Base-by-base conservation (phyloP, 2,888 invertebrate genomes). In the Tineola bisselliella region DNA sequence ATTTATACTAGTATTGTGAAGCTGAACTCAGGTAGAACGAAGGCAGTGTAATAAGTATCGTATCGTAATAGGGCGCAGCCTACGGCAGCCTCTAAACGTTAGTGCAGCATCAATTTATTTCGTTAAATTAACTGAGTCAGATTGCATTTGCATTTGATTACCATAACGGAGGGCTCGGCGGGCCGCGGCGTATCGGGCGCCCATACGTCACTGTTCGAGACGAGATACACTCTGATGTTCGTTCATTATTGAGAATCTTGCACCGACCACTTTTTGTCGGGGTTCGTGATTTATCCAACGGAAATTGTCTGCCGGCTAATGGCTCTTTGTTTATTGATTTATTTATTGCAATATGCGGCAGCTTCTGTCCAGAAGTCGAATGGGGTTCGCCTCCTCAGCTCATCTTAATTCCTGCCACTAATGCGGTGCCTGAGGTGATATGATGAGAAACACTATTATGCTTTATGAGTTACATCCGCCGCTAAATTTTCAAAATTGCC, bases 251-350 rank as follows among this genome's bases (percentile, higher is more conserved):
- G 64, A 58, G 60, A 67, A 65, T 70, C 44, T 61, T 61, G 62
- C 71, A 70, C 71, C 68, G 64, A 67, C 73, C 73, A 69, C 73
- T 77, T 84, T 84, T 81, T 81, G 78, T 70, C 69, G 65, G 64
- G 63, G 63, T 44, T 66, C 75, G 84, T 84, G 84, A 84, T 84
- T 84, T 84, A 84, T 81, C 81, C 83, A 79, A 74, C 82, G 84
- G 84, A 86, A 83, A 84, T 81, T 81, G 84, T 81, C 77, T 77
- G 84, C 81, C 83, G 83, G 77, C 81, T 82, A 83, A 84, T 84
- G 84, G 79, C 67, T 84, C 83, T 84, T 84, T 84, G 84, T 84
- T 81, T 83, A 84, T 84, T 84, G 84, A 86, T 84, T 84, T 83
- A 84, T 84, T 76, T 73, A 73, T 75, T 70, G 77, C 78, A 82